Base-by-base conservation (phyloP, 2,113 vertebrate species). In the Eudyptes chrysolophus region DNA sequence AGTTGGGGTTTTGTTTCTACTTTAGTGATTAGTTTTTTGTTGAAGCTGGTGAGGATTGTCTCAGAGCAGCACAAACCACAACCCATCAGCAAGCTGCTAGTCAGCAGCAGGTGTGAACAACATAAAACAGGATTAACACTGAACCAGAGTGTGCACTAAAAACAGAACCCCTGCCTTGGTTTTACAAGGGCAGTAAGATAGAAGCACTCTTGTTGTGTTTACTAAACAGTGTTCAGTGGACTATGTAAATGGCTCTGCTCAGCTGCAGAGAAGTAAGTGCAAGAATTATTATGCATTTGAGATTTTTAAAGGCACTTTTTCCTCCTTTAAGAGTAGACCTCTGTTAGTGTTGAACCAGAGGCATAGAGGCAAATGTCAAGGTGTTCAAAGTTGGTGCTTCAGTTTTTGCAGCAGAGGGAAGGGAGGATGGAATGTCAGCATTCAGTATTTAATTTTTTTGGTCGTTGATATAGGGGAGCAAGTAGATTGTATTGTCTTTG, bases 91-190 rank as follows among this genome's bases (percentile, higher is more conserved):
- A 97, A 97, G 93, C 97, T 97, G 95, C 98, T 97, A 89, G 98
- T 97, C 98, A 90, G 97, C 96, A 98, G 98, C 98, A 98, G 98
- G 98, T 98, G 98, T 98, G 98, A 98, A 98, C 98, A 98, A 98
- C 98, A 98, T 98, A 97, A 98, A 98, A 98, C 98, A 98, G 98
- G 98, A 98, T 98, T 98, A 98, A 95, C 85, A 34, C 95, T 84
- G 97, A 95, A 97, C 94, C 93, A 62, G 92, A 97, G 98, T 98
- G 96, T 98, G 97, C 92, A 98, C 98, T 98, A 98, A 98, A 98
- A 99, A 99, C 98, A 99, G 98, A 98, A 97, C 92, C 97, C 95
- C 94, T 87, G 97, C 97, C 96, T 98, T 84, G 94, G 86, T 97
- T 97, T 97, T 93, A 81, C 92, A 96, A 97, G 97, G 97, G 91